phyloP scores from a whole-genome alignment of 2,797 vertebrate genomes.

The Artibeus lituratus region DNA sequence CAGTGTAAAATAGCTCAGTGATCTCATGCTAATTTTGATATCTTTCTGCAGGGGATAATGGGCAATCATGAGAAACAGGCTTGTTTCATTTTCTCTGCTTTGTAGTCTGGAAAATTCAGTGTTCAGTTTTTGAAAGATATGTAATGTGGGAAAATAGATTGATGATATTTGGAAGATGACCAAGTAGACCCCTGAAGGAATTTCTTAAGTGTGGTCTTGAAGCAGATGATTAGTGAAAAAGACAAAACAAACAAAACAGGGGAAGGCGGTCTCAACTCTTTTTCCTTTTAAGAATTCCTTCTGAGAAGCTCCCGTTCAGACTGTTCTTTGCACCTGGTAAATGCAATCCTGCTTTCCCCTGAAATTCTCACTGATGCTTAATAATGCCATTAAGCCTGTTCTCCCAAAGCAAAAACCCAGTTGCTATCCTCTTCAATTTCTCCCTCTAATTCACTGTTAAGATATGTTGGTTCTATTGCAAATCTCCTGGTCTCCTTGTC shows the following conservation, averaged over 20 bases:
- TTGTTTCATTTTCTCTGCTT: background rate
- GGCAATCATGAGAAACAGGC: background rate
- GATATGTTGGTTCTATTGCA: background rate
- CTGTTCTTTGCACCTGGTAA: background rate
- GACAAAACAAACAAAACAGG: background rate
- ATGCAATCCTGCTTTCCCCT: background rate
- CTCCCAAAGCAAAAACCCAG: background rate
- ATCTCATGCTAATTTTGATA: background rate
- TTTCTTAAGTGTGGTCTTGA: background rate
- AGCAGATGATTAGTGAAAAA: background rate
- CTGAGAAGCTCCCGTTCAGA: background rate
- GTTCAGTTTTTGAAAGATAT: background rate
- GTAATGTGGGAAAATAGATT: background rate
- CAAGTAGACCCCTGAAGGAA: background rate
- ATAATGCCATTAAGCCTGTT: background rate
- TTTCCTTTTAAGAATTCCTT: background rate
- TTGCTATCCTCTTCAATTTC: background rate
- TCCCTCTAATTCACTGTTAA: background rate
- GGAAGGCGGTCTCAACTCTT: background rate
- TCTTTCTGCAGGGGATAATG: background rate
- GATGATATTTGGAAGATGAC: background rate
- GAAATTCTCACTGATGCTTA: background rate
- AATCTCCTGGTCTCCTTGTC: background rate
- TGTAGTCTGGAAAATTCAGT: background rate
- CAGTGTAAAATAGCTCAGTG: background rate